A percentile compares a stretch with the other conserved stretches of the same genome.
Conservation (phyloP, 2,888 invertebrate species). For the Tipula confusa region DNA sequence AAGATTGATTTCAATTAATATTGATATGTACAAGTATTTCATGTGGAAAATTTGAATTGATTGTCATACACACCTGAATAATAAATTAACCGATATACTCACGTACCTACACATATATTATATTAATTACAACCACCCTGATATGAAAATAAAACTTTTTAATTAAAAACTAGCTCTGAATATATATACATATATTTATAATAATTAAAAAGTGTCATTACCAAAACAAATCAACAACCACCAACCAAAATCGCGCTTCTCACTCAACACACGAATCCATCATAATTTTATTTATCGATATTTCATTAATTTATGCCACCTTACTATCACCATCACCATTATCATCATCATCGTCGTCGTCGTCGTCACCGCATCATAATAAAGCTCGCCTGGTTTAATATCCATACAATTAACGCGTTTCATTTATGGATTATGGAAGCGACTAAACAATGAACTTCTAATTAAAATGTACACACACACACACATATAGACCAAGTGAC, state of each 20-base stretch:
- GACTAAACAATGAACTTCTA: background rate
- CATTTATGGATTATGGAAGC: background rate
- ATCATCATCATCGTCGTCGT: background rate
- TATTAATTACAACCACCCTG: background rate
- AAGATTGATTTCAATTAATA: conserved; percentile 9
- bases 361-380: too few species aligned
- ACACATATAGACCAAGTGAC: background rate
- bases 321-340: background rate
- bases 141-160: background rate
- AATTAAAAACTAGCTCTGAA: conserved; percentile 25
- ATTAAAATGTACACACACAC: background rate
- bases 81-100: background rate
- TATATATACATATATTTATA: background rate
- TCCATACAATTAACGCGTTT: background rate
- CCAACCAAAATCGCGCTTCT: background rate
- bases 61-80: background rate
- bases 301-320: background rate
- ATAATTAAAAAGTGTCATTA: conserved; percentile 25
- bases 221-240: background rate
- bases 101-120: too few species aligned
- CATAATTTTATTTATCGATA: background rate
- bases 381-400: background rate
- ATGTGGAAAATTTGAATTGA: background rate
- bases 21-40: background rate
- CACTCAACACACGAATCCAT: background rate